Evolutionary conservation across 2,113 vertebrate genomes (phyloP).

Genomic region (Alethe diademata): DNA sequence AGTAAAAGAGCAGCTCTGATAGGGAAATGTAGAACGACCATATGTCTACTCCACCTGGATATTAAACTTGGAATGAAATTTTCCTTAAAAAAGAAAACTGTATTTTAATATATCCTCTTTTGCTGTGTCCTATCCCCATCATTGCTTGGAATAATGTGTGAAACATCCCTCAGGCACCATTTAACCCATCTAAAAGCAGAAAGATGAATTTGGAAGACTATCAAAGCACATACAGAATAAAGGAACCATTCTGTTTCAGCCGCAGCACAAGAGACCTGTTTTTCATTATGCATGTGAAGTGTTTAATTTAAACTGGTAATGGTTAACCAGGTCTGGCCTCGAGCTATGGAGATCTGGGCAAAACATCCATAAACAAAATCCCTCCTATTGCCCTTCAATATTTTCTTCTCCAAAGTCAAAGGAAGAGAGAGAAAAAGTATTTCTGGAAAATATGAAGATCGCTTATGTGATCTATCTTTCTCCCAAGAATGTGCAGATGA

Average conservation of each 20-base stretch:
- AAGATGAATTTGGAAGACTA: slow-evolving; percentile 24
- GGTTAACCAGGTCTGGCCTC: slow-evolving; percentile 11
- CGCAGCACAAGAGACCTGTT: neutral
- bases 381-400: neutral
- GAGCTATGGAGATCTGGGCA: neutral
- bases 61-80: slow-evolving; percentile 7
- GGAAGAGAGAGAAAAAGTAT: neutral
- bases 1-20: neutral
- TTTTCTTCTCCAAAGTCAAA: neutral
- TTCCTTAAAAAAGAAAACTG: neutral
- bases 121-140: neutral
- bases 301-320: slow-evolving; percentile 49
- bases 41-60: neutral
- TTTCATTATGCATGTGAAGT: slow-evolving; percentile 23
- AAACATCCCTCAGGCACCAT: neutral
- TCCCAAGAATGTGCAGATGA: neutral
- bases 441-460: neutral
- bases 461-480: neutral
- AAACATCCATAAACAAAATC: neutral
- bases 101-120: slow-evolving; percentile 11
- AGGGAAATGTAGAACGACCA: neutral
- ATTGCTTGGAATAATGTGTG: neutral
- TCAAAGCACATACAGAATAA: slow-evolving; percentile 21
- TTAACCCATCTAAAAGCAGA: slow-evolving; percentile 22
- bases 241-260: neutral